Conservation (phyloP, 1,140 invertebrate genomes). For the Musca vetustissima region DNA sequence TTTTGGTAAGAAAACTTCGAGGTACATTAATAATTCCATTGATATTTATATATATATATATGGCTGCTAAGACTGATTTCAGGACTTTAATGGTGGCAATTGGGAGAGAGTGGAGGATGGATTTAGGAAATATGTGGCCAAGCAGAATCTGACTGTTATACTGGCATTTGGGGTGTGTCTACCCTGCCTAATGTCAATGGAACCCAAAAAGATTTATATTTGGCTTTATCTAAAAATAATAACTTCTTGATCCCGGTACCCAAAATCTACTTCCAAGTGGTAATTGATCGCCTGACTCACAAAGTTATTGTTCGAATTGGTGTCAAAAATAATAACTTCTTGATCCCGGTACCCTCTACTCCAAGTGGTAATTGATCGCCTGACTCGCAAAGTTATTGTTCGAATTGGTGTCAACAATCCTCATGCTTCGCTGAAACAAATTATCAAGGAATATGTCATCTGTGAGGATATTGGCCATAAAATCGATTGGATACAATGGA, state of each 20-base stretch:
- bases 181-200: slow-evolving; percentile 58
- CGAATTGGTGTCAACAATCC: slow-evolving; percentile 63
- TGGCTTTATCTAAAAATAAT: slow-evolving; percentile 56
- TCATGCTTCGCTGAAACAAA: slow-evolving; percentile 49
- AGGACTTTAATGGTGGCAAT: slow-evolving; percentile 66
- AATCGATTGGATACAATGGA: slow-evolving; percentile 60
- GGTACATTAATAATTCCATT: too few species aligned
- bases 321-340: slow-evolving; percentile 66
- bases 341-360: too few species aligned
- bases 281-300: slow-evolving; percentile 57
- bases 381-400: slow-evolving; percentile 1
- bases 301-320: slow-evolving; percentile 45
- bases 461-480: slow-evolving; percentile 58
- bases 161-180: slow-evolving; percentile 61
- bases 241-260: slow-evolving; percentile 59
- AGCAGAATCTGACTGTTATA: slow-evolving; percentile 58
- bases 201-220: slow-evolving; percentile 55
- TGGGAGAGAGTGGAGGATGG: slow-evolving; percentile 61
- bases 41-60: too few species aligned
- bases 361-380: too few species aligned
- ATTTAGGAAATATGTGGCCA: slow-evolving; percentile 55
- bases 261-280: slow-evolving; percentile 61
- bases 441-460: slow-evolving; percentile 55
- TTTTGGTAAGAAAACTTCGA: slow-evolving; percentile 44
- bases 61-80: slow-evolving; percentile 68